phyloP scores from a whole-genome alignment of 2,888 invertebrate species.

The Gibbula magus region DNA sequence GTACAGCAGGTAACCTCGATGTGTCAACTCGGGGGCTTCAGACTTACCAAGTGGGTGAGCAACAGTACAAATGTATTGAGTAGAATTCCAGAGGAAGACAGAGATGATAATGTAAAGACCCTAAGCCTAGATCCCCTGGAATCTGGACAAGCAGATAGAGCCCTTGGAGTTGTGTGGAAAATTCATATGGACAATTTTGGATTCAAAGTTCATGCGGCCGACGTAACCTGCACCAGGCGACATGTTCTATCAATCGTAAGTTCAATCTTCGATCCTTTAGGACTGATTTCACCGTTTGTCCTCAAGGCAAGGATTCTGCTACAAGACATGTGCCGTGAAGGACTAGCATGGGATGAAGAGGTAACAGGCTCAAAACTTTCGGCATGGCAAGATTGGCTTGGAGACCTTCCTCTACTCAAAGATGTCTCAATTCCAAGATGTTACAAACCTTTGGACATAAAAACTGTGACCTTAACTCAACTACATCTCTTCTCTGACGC shows the following conservation, averaged over 20 bases:
- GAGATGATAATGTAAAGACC: no score
- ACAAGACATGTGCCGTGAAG: not conserved
- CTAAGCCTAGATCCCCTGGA: no score
- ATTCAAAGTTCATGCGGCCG: not conserved
- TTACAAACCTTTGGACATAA: not conserved
- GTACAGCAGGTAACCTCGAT: not conserved
- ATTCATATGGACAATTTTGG: no score
- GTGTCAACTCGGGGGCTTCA: not conserved
- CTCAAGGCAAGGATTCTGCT: not conserved
- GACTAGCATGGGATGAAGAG: not conserved
- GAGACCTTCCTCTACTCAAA: not conserved
- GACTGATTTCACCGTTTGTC: conserved; percentile 6
- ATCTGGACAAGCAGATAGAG: no score
- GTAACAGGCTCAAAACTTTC: not conserved
- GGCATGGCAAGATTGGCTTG: not conserved
- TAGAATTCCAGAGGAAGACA: no score
- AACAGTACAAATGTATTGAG: not conserved
- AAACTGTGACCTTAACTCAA: no score
- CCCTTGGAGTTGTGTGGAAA: no score
- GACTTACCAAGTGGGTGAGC: not conserved
- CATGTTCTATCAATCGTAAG: not conserved
- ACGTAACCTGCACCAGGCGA: not conserved
- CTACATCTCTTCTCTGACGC: no score
- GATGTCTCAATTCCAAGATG: not conserved
- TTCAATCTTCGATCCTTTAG: conserved; percentile 9